These are phyloP conservation scores for Nephrotoma guestfalica DNA, from an alignment of 2,888 invertebrate species.

Conservation along the genomic window DNA sequence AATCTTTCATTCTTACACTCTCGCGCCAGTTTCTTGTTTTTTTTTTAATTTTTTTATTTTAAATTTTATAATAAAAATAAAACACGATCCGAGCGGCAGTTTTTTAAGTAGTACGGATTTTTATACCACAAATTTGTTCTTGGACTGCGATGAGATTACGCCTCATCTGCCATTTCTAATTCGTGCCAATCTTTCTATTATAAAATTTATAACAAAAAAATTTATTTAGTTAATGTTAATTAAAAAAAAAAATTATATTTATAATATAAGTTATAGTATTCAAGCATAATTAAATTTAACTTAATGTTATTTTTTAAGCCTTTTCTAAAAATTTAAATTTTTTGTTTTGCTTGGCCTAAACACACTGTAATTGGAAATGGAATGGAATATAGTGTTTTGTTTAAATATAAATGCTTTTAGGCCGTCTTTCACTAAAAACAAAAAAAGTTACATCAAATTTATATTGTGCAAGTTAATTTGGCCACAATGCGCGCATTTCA, in stretches of 20 bases:
- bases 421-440: not conserved
- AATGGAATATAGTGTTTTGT: not conserved
- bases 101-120: not conserved
- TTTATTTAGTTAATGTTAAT: not conserved
- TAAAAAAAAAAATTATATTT: not conserved
- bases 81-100: not conserved
- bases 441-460: not conserved
- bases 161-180: not conserved
- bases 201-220: not conserved
- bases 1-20: not conserved
- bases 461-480: not conserved
- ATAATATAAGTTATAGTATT: not conserved
- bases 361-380: not conserved
- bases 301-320: not conserved
- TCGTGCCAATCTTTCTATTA: not conserved
- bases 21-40: not conserved
- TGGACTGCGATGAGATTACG: not conserved
- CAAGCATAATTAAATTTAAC: not conserved
- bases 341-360: not conserved
- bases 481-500: not conserved
- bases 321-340: not conserved
- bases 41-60: not conserved
- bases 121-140: not conserved
- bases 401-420: not conserved
- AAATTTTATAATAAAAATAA: not conserved